phyloP scores from a whole-genome alignment of 2,113 vertebrate species.

The Ranitomeya variabilis region DNA sequence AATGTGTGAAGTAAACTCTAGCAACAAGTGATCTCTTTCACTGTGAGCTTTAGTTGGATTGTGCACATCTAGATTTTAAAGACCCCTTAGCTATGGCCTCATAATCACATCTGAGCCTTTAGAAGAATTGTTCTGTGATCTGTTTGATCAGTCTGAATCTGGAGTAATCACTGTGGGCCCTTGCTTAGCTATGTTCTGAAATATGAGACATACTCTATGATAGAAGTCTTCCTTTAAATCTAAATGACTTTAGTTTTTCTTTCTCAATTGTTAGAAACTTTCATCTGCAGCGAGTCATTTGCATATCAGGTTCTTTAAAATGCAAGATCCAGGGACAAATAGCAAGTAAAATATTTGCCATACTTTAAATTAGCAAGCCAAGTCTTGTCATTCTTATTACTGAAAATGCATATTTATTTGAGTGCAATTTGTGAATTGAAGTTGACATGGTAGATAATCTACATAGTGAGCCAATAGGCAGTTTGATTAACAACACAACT shows the following conservation, averaged over 20 bases:
- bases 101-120: no score
- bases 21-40: no score
- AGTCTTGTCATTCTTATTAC: constrained; percentile 28
- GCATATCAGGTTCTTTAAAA: neutral
- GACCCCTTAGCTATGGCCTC: no score
- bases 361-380: constrained; percentile 26
- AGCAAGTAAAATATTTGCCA: constrained; percentile 42
- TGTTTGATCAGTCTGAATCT: no score
- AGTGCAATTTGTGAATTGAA: constrained; percentile 39
- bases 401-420: constrained; percentile 42
- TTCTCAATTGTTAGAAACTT: neutral
- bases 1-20: no score
- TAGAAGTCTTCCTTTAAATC: neutral
- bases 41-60: no score
- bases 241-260: neutral
- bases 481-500: constrained; percentile 52
- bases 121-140: no score
- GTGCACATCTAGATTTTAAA: no score
- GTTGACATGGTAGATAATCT: constrained; percentile 44
- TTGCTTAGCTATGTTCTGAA: no score
- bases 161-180: no score
- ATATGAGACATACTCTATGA: no score
- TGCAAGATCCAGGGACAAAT: constrained; percentile 13
- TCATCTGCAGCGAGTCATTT: constrained; percentile 20
- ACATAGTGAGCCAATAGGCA: constrained; percentile 51